Base-by-base conservation (phyloP, 2,888 invertebrate genomes). In the Oscheius onirici region DNA sequence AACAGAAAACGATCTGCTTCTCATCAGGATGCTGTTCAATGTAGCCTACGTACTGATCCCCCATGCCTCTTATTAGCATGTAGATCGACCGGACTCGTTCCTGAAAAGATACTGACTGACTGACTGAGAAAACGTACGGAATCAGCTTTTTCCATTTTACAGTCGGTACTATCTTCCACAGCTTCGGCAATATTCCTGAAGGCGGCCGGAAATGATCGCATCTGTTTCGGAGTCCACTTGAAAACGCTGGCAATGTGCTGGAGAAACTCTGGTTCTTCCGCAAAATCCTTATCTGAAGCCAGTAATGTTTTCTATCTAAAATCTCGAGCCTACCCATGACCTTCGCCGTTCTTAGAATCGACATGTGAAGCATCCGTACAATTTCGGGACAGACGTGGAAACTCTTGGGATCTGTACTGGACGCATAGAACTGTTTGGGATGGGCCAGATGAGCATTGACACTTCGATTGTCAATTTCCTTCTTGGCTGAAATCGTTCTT, bases 311-410 rank as follows among this genome's bases (percentile, higher is more conserved):
- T 17, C 28, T 58, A 8, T 13, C 15, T 6, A n/a, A 6, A 40
- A 41, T 13, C 13, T 20, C 41, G 20, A 22, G 2, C 67, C 13
- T 52, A 34, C 82, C 81, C 13, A 76, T 77, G 6, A 84, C 69
- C 52, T 82, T 80, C 15, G 78, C 43, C 20, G 80, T 58, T 51
- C 81, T 51, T 46, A 79, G 44, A n/a, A 78, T 66, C 3, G 74
- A 61, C 17, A 80, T 74, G 1, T 80, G 52, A 0, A 76, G 41
- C 74, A 82, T 77, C 51, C 78, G 72, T n/a, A 74, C 73, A 13
- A 80, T 52, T 67, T 82, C 83, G 1, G 84, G 83, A 43, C 77
- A 80, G 15, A 79, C 65, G n/a, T 73, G 72, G 26, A 76, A 80
- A 5, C 24, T 61, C 34, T 65, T 61, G 15, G 46, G 15, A 26